Evolutionary conservation across 2,888 invertebrate genomes (phyloP), one percentile per base, ranked within the genome.

Genomic region (Drosophila engyochracea): DNA sequence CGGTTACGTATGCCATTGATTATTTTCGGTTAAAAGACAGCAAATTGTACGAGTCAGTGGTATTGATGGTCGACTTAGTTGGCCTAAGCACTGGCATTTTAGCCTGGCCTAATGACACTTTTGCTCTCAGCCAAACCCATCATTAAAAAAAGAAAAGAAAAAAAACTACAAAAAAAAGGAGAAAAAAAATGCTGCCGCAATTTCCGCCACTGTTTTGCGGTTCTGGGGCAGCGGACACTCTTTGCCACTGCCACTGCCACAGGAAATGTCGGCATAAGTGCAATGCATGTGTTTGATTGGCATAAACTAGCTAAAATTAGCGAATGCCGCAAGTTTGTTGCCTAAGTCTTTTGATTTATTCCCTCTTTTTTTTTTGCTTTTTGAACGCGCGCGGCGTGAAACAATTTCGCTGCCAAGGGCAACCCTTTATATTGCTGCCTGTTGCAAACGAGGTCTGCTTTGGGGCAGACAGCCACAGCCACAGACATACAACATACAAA

Each of bases 371-470:
- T n/a, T 33, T 25, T 25, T 31, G 31, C n/a, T 2, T 47, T 60
- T 10, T 41, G 28, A 58, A 22, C 14, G 16, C 19, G 12, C 58
- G 61, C 53, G 76, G 83, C 83, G 72, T 79, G 82, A 89, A 83
- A 86, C 82, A 79, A 89, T 85, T 85, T 85, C 79, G 76, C 87
- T 86, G 87, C 85, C 90, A 86, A 85, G 85, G 85, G 90, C 85
- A 78, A 68, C 71, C 88, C 81, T 74, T 81, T 62, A 51, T 59
- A 49, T 28, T 55, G 41, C 28, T 41, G 35, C 7, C 25, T 60
- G 62, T 63, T 64, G 79, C 75, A 70, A 78, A 78, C 78, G 76
- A 78, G 81, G 71, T 78, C 63, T 70, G 59, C 70, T 59, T 53
- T 37, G 65, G 47, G 65, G 44, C 62, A 76, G 64, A 74, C 81